Evolutionary conservation across 2,888 invertebrate genomes (phyloP).

Genomic region (Trachelus tabidus): DNA sequence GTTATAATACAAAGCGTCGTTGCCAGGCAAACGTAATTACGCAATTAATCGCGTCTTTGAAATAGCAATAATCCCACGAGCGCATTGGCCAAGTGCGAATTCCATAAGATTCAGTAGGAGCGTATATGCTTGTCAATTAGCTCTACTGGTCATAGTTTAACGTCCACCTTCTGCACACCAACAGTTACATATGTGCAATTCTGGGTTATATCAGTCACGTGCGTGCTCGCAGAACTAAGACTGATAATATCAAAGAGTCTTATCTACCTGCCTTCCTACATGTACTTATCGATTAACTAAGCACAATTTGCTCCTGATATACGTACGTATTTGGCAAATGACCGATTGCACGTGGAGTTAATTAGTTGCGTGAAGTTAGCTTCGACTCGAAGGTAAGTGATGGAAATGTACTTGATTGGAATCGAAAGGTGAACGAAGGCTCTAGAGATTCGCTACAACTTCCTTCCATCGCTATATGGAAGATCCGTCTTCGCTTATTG

Average conservation of each 20-base stretch:
- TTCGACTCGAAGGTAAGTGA: neutral
- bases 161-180: too few species aligned
- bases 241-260: neutral
- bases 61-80: neutral
- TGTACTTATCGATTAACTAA: neutral
- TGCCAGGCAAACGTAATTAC: neutral
- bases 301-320: neutral
- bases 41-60: neutral
- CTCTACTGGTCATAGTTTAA: neutral
- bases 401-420: neutral
- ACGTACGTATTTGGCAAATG: neutral
- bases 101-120: neutral
- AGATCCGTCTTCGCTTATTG: neutral
- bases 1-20: neutral
- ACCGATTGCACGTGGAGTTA: neutral
- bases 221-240: neutral
- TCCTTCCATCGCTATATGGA: neutral
- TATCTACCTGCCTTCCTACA: neutral
- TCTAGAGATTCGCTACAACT: neutral
- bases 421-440: neutral
- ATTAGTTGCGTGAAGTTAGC: neutral
- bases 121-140: neutral
- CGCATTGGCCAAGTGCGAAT: neutral
- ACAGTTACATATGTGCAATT: neutral
- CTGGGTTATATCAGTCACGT: neutral